phyloP scores from a whole-genome alignment of 2,888 invertebrate species.

The Hemaris fuciformis region DNA sequence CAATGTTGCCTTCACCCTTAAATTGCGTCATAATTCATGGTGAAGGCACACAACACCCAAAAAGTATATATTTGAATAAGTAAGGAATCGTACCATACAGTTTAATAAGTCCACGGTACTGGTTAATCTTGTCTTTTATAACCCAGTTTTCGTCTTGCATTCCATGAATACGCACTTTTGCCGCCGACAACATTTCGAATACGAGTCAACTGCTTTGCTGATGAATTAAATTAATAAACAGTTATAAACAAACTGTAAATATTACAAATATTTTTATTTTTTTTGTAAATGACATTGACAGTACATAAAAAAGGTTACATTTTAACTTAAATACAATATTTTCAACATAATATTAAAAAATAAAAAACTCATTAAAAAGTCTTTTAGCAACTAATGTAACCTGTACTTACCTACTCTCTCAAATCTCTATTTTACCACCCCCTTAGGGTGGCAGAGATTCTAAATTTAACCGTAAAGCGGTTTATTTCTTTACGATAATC shows the following conservation, averaged over 20 bases:
- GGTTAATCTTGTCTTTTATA: constrained; percentile 84
- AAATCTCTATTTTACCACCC: too few relatives aligned
- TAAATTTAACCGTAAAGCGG: too few relatives aligned
- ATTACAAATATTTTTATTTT: background rate
- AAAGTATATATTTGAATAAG: background rate
- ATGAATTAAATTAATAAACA: background rate
- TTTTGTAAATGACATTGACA: background rate
- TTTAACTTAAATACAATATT: too few relatives aligned
- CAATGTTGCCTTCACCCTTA: too few relatives aligned
- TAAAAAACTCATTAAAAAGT: too few relatives aligned
- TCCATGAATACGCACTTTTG: constrained; percentile 82
- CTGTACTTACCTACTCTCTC: too few relatives aligned
- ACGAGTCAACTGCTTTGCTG: background rate
- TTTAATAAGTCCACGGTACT: constrained; percentile 84
- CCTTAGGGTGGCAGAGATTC: too few relatives aligned
- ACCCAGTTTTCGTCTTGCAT: constrained; percentile 85
- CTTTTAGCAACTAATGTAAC: too few relatives aligned
- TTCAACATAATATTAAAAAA: too few relatives aligned
- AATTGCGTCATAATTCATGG: too few relatives aligned
- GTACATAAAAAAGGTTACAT: background rate
- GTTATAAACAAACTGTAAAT: background rate
- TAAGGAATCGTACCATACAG: constrained; percentile 78
- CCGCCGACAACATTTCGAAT: constrained; percentile 75
- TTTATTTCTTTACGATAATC: too few relatives aligned
- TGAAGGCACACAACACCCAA: too few relatives aligned